Evolutionary conservation across 2,113 vertebrate species (phyloP).

Genomic region (Erpornis zantholeuca): DNA sequence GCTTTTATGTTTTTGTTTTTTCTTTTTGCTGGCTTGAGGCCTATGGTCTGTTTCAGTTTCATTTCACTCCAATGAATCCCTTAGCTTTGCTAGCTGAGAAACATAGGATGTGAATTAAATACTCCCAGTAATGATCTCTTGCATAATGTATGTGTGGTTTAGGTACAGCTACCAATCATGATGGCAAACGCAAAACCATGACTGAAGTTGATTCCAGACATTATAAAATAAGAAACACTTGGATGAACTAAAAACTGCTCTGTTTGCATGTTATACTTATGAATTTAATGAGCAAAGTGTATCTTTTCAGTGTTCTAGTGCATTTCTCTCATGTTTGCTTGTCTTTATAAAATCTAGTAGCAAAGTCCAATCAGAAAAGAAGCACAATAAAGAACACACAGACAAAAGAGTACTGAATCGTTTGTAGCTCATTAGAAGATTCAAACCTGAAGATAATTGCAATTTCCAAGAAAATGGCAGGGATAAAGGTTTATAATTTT

Average conservation of each 20-base stretch:
- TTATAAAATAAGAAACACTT: constrained; percentile 6
- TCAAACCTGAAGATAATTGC: constrained; percentile 15
- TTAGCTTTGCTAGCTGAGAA: neutral
- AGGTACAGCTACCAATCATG: neutral
- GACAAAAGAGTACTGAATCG: constrained; percentile 2
- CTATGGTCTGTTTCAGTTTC: constrained; percentile 20
- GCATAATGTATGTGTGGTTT: constrained; percentile 3
- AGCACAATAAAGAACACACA: neutral
- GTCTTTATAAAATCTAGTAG: neutral
- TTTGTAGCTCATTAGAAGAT: constrained; percentile 38
- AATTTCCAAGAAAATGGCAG: constrained; percentile 36
- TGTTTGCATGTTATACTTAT: neutral
- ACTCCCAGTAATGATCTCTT: constrained; percentile 1
- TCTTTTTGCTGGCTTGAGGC: neutral
- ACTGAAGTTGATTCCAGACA: neutral
- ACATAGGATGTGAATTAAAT: neutral
- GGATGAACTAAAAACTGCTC: neutral
- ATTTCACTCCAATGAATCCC: constrained; percentile 25
- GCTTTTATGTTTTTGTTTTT: neutral
- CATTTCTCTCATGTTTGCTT: neutral
- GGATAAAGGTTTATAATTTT: constrained; percentile 24
- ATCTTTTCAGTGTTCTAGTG: neutral
- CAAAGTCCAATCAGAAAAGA: neutral
- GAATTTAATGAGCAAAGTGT: neutral
- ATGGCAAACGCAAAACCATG: neutral